A percentile compares a stretch with the other conserved stretches of the same genome.
Conservation (phyloP, 2,888 invertebrate species). For the Drosophila diplacantha region DNA sequence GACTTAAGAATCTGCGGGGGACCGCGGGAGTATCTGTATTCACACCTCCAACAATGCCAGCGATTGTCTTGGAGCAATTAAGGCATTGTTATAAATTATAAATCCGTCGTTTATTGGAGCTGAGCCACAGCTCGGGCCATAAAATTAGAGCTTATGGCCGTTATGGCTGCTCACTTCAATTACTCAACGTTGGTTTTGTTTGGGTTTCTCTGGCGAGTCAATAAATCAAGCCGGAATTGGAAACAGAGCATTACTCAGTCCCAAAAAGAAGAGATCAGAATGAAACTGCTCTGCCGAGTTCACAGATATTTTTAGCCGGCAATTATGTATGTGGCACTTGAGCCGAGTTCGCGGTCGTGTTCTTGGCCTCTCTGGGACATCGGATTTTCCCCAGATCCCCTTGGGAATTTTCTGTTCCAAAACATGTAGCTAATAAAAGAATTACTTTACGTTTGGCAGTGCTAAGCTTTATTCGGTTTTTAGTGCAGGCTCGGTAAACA, state of each 20-base stretch:
- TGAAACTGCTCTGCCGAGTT: conserved; percentile 30
- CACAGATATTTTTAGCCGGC: conserved; percentile 43
- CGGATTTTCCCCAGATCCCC: conserved; percentile 44
- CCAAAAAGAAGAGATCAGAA: conserved; percentile 15
- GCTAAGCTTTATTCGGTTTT: conserved; percentile 36
- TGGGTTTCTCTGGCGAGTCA: conserved; percentile 23
- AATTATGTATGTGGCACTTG: conserved; percentile 50
- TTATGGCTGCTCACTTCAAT: conserved; percentile 48
- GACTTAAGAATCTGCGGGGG: conserved; percentile 9
- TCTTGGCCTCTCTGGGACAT: conserved; percentile 20
- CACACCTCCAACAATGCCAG: conserved; percentile 57
- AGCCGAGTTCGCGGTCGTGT: conserved; percentile 35
- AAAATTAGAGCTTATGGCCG: conserved; percentile 42
- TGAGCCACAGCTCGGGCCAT: conserved; percentile 37
- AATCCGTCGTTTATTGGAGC: conserved; percentile 40
- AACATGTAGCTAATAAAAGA: neutral
- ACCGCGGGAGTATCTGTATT: conserved; percentile 33
- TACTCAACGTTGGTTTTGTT: conserved; percentile 46
- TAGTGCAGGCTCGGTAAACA: conserved; percentile 31
- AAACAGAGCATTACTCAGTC: conserved; percentile 36
- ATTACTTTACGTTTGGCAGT: conserved; percentile 14
- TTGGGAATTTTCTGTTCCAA: neutral
- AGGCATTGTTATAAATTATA: conserved; percentile 54
- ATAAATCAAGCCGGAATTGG: conserved; percentile 59
- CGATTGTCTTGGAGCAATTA: conserved; percentile 43